Base-by-base conservation (phyloP, 2,113 vertebrate species). In the Tenebrosternarchus preto region DNA sequence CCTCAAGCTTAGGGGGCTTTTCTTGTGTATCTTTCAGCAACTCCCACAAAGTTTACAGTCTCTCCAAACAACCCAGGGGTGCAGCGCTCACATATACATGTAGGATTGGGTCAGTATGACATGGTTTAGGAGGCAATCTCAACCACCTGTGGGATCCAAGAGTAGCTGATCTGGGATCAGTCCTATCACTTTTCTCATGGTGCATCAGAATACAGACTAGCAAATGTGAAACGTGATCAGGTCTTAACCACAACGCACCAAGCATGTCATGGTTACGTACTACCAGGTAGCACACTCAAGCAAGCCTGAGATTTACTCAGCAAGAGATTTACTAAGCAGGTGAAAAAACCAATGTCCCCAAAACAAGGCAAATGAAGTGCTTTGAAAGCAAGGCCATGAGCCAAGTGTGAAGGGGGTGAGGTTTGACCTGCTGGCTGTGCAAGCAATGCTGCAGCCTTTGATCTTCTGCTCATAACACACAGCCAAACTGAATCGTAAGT, bases 41-140 rank as follows among this genome's bases (percentile, higher is more conserved):
- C 81, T 83, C 78, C 77, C 31, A 64, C 80, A 82, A 85, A 81
- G 85, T 80, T 80, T 81, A 85, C 68, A 73, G 82, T 81, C 63
- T 69, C 24, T 77, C 36, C n/a, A 68, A 72, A 73, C 60, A 43
- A 74, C 72, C 46, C 19, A 72, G 25, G 50, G 75, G 56, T 16
- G 63, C 5, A 19, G 22, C 8, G 11, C 70, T 80, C 27, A 16
- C 17, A 55, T 82, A 85, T 84, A 86, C 87, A 86, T 33, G 25
- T 16, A 33, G 59, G 72, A 79, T 74, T 72, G 31, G 80, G 70
- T 75, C 74, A 76, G 79, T 55, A 74, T 76, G 74, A 16, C 33
- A 56, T 4, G 80, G 81, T 79, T 80, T 77, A 77, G 36, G 29
- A 63, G 17, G 29, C 80, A 80, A 72, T 64, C 46, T 73, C 29